Percentiles rank a stretch among this genome's conserved stretches.
Conservation (phyloP, 2,113 vertebrate species). For the Deroptyus accipitrinus region DNA sequence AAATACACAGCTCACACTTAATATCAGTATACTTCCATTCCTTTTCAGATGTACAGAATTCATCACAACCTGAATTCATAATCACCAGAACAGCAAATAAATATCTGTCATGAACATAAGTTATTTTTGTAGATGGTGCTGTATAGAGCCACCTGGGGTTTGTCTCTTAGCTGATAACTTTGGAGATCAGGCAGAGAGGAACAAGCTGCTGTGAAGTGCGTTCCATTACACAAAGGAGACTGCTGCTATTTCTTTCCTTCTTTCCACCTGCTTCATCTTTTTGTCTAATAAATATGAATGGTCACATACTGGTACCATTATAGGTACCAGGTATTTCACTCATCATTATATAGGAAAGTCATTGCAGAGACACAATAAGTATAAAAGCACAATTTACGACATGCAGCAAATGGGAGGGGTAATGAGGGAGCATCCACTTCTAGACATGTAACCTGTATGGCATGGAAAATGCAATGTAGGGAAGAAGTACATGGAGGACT, state of each 20-base stretch:
- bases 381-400: background rate
- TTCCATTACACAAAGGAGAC: background rate
- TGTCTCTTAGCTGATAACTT: background rate
- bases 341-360: background rate
- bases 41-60: background rate
- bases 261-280: background rate
- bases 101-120: background rate
- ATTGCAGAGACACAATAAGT: background rate
- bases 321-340: background rate
- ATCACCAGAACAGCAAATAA: background rate
- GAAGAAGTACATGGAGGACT: background rate
- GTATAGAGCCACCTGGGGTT: background rate
- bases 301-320: background rate
- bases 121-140: background rate
- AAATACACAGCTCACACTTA: background rate
- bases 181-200: background rate
- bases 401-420: fast-evolving
- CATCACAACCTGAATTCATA: background rate
- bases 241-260: background rate
- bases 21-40: background rate
- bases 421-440: background rate
- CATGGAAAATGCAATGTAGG: background rate
- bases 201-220: background rate
- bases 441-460: too few relatives aligned
- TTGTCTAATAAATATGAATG: background rate